Conservation (phyloP, 2,888 invertebrate species). For the Drosophila affinis region DNA sequence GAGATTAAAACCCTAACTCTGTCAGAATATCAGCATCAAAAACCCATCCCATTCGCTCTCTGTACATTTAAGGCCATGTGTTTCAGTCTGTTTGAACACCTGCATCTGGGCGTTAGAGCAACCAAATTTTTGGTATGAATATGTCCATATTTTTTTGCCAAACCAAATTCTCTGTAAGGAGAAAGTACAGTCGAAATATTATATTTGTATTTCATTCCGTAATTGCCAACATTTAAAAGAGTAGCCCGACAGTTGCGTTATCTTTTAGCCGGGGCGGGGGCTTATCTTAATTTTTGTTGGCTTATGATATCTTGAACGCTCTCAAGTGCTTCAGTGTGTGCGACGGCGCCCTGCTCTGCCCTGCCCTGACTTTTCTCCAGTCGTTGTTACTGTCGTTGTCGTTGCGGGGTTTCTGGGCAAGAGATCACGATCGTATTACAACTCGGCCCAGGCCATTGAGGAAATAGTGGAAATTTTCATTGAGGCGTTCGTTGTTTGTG, state of each 20-base stretch:
- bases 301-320: conserved; percentile 67
- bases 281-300: conserved; percentile 70
- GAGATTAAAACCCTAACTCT: background rate
- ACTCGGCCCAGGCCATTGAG: conserved; percentile 61
- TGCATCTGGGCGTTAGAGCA: background rate
- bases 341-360: conserved; percentile 4
- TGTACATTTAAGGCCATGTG: background rate
- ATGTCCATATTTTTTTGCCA: background rate
- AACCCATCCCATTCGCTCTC: background rate
- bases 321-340: conserved; percentile 21
- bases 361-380: conserved; percentile 41
- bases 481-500: conserved; percentile 72
- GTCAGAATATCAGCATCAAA: background rate
- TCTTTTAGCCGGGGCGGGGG: conserved; percentile 29
- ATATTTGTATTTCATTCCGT: background rate
- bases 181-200: background rate
- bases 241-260: background rate
- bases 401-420: conserved; percentile 69
- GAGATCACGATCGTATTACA: conserved; percentile 72
- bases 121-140: background rate
- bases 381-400: conserved; percentile 35
- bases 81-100: background rate
- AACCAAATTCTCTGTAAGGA: background rate
- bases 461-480: conserved; percentile 63
- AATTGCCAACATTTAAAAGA: background rate